phyloP scores from a whole-genome alignment of 2,113 vertebrate species.

The Notothenia rossii region DNA sequence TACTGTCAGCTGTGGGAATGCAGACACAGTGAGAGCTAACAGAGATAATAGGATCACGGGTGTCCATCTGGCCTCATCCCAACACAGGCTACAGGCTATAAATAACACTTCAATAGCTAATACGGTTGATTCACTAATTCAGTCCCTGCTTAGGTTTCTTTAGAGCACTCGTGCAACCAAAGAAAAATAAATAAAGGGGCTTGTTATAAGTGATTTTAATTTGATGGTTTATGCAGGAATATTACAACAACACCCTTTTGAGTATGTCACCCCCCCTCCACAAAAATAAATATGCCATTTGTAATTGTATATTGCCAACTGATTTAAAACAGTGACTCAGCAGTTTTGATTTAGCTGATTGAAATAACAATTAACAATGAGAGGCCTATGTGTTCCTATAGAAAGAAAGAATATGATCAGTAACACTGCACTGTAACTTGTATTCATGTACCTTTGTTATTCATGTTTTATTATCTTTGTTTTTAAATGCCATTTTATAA shows the following conservation, averaged over 20 bases:
- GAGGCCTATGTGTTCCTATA: not conserved
- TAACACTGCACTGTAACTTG: too few relatives aligned
- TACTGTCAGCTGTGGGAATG: conserved; percentile 21
- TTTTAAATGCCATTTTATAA: too few relatives aligned
- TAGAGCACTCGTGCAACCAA: not conserved
- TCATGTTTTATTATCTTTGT: too few relatives aligned
- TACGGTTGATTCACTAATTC: conserved; percentile 53
- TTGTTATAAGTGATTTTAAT: not conserved
- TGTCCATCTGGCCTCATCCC: conserved; percentile 66
- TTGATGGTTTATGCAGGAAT: not conserved
- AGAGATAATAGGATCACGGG: conserved; percentile 73
- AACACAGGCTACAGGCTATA: conserved; percentile 53
- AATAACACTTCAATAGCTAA: conserved; percentile 61
- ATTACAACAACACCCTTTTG: not conserved
- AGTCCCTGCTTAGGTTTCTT: not conserved
- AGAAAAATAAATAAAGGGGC: conserved; percentile 1
- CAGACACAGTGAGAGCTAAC: conserved; percentile 36
- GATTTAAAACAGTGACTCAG: not conserved
- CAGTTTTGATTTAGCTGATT: not conserved
- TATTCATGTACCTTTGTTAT: too few relatives aligned
- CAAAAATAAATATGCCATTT: not conserved
- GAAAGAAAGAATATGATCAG: not conserved
- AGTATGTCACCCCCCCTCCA: not conserved
- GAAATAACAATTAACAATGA: not conserved
- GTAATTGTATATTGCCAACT: not conserved